These are phyloP conservation scores for Streptopelia turtur DNA, from an alignment of 2,797 vertebrate genomes.

Conservation along the genomic window DNA sequence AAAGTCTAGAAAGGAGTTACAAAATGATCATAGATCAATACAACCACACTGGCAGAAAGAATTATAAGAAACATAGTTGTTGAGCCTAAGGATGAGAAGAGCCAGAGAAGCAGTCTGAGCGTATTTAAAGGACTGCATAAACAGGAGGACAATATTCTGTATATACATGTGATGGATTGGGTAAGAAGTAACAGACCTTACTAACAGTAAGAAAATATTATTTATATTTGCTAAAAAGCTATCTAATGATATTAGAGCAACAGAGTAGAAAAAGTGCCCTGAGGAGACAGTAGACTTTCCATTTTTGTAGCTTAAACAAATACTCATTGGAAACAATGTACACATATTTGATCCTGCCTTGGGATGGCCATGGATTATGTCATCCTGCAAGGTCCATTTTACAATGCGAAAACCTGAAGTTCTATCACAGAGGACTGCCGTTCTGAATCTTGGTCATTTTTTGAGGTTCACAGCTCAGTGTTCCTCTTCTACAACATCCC, in stretches of 20 bases:
- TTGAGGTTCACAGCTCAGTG: background rate
- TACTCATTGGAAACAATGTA: background rate
- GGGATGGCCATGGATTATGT: background rate
- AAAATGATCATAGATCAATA: background rate
- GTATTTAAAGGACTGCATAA: background rate
- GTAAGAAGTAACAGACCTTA: background rate
- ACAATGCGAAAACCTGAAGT: background rate
- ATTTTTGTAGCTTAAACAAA: background rate
- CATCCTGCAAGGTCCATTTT: background rate
- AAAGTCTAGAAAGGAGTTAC: background rate
- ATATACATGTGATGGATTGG: background rate
- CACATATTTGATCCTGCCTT: background rate
- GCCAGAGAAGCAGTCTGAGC: background rate
- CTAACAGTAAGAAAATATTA: background rate
- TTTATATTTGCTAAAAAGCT: background rate
- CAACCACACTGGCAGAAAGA: background rate
- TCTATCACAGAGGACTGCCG: background rate
- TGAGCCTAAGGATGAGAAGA: background rate
- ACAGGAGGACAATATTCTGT: background rate
- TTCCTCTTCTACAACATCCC: background rate
- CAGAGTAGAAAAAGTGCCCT: background rate
- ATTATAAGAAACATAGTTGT: background rate
- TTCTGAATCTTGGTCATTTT: background rate
- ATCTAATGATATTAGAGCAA: background rate
- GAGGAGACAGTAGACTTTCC: background rate